Percentiles rank a stretch among this genome's conserved stretches.
These are phyloP conservation scores for Panthera uncia DNA, from an alignment of 2,113 vertebrate species.

Conservation along the genomic window DNA sequence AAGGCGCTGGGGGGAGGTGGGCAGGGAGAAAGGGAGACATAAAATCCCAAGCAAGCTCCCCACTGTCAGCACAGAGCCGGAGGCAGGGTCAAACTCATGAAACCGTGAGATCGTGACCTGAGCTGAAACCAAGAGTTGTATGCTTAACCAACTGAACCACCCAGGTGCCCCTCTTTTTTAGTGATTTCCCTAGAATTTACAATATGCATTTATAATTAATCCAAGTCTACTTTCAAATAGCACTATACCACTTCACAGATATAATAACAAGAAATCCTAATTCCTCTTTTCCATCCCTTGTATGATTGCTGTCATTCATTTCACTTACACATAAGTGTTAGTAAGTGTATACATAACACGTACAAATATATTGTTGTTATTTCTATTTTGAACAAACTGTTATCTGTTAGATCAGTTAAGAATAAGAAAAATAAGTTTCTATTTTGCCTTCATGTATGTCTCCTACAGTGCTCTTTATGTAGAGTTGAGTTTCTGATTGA, in stretches of 20 bases:
- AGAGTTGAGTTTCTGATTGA: background rate
- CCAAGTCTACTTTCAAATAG: constrained; percentile 5
- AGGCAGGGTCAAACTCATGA: too few relatives aligned
- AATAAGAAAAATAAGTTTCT: background rate
- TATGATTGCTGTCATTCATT: background rate
- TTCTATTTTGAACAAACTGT: background rate
- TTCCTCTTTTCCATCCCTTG: background rate
- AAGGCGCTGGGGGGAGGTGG: too few relatives aligned
- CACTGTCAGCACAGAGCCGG: too few relatives aligned
- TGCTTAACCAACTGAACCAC: too few relatives aligned
- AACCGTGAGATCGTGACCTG: too few relatives aligned
- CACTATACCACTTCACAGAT: background rate
- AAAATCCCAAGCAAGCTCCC: too few relatives aligned
- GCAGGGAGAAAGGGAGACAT: too few relatives aligned
- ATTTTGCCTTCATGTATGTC: background rate
- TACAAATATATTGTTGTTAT: background rate
- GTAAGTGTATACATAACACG: background rate
- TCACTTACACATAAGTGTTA: background rate
- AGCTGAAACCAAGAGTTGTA: too few relatives aligned
- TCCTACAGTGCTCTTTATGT: background rate
- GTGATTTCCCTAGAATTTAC: background rate
- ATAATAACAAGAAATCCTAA: background rate
- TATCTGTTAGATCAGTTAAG: background rate
- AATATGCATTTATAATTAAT: background rate
- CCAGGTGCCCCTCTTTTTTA: background rate